These are phyloP conservation scores for Ancistrus triradiatus DNA, from an alignment of 2,113 vertebrate genomes.

Conservation along the genomic window DNA sequence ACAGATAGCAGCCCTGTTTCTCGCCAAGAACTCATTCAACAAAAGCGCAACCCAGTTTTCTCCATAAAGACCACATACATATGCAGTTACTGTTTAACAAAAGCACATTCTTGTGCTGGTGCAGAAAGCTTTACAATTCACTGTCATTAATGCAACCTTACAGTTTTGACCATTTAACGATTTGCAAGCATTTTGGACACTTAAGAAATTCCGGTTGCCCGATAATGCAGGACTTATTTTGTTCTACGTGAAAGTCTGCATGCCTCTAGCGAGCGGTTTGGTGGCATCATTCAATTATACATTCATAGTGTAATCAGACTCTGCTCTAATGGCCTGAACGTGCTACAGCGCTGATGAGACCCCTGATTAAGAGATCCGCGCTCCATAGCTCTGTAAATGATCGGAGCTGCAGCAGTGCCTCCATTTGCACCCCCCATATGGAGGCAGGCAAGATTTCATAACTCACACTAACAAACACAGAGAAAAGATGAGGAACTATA, in stretches of 20 bases:
- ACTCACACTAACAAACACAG: constrained; percentile 58
- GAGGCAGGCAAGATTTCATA: constrained; percentile 60
- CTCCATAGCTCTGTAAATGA: constrained; percentile 56
- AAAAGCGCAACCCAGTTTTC: neutral
- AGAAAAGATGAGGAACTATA: constrained; percentile 31
- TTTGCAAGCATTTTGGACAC: constrained; percentile 1
- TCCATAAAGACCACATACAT: neutral
- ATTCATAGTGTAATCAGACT: constrained; percentile 69
- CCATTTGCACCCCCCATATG: constrained; percentile 65
- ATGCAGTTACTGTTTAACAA: constrained; percentile 6
- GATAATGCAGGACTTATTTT: constrained; percentile 7
- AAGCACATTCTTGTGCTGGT: neutral
- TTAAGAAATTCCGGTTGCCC: constrained; percentile 29
- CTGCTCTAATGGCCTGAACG: constrained; percentile 66
- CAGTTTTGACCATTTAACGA: neutral
- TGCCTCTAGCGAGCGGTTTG: constrained; percentile 53
- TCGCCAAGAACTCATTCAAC: constrained; percentile 12
- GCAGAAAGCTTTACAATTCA: neutral
- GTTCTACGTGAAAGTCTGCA: constrained; percentile 20
- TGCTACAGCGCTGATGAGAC: constrained; percentile 66
- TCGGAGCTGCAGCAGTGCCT: constrained; percentile 53
- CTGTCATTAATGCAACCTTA: neutral
- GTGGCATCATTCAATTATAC: constrained; percentile 56
- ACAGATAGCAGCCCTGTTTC: constrained; percentile 34
- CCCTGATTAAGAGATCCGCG: constrained; percentile 68